Conservation (phyloP, 2,888 invertebrate species). For the Syritta pipiens region DNA sequence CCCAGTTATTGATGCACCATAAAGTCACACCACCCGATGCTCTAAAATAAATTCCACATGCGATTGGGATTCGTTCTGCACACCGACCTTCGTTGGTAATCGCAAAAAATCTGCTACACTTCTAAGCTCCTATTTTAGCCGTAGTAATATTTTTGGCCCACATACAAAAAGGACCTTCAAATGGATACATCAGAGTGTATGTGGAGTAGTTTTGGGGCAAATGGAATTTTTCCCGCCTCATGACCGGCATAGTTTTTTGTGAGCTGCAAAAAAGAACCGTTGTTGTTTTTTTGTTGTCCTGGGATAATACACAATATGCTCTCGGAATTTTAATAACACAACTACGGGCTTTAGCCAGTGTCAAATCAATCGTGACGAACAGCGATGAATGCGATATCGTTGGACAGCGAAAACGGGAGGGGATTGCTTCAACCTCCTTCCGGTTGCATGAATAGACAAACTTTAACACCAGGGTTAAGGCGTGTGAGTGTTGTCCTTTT, state of each 20-base stretch:
- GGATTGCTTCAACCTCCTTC: conserved; percentile 8
- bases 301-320: conserved; percentile 60
- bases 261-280: neutral
- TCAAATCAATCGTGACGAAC: conserved; percentile 65
- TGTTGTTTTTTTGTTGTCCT: neutral
- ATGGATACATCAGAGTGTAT: neutral
- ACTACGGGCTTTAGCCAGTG: conserved; percentile 53
- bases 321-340: conserved; percentile 65
- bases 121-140: conserved; percentile 28
- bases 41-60: conserved; percentile 34
- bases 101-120: conserved; percentile 6
- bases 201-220: conserved; percentile 4
- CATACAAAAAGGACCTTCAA: conserved; percentile 1
- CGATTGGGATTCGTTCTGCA: conserved; percentile 48
- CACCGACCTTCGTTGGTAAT: conserved; percentile 32
- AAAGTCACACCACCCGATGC: neutral
- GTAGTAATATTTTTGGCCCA: conserved; percentile 13
- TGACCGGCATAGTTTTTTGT: conserved; percentile 3
- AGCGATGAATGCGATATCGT: conserved; percentile 59
- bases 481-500: conserved; percentile 24
- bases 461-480: conserved; percentile 57
- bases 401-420: conserved; percentile 38
- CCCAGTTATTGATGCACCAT: conserved; percentile 28
- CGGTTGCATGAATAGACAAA: conserved; percentile 56
- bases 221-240: conserved; percentile 16